Conservation (phyloP, 2,888 invertebrate species). For the Cabera pusaria region DNA sequence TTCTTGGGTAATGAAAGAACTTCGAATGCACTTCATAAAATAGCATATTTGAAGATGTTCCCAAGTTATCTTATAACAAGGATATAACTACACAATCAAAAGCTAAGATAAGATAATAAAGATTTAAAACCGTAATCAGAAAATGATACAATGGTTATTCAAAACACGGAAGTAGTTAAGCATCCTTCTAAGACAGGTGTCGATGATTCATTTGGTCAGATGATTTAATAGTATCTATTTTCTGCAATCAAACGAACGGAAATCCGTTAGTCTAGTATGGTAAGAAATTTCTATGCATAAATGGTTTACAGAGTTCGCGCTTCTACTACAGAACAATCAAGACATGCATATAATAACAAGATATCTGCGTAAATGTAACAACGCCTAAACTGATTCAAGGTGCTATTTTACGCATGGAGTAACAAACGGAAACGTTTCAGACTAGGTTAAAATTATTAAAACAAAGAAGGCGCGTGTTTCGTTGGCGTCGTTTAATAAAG, state of each 20-base stretch:
- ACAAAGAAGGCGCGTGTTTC: conserved; percentile 6
- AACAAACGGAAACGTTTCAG: conserved; percentile 8
- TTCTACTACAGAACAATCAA: too few relatives aligned
- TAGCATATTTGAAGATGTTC: too few relatives aligned
- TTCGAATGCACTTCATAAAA: too few relatives aligned
- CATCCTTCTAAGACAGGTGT: conserved; percentile 10
- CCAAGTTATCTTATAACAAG: too few relatives aligned
- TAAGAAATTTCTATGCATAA: too few relatives aligned
- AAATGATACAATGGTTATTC: conserved; percentile 5
- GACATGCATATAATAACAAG: too few relatives aligned
- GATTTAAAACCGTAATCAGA: conserved; percentile 12
- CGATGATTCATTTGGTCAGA: conserved; percentile 15
- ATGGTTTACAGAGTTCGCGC: too few relatives aligned
- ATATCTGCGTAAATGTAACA: too few relatives aligned
- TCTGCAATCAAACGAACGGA: conserved; percentile 12
- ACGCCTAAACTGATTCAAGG: not conserved
- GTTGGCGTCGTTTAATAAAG: not conserved
- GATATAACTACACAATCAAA: too few relatives aligned
- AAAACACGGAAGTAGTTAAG: conserved; percentile 11
- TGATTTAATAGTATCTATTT: conserved; percentile 8
- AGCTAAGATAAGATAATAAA: conserved; percentile 4
- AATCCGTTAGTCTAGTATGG: conserved; percentile 13
- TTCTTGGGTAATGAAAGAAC: too few relatives aligned
- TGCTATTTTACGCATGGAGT: conserved; percentile 4
- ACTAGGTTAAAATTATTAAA: not conserved